phyloP scores from a whole-genome alignment of 2,113 vertebrate species.

The Procavia capensis region DNA sequence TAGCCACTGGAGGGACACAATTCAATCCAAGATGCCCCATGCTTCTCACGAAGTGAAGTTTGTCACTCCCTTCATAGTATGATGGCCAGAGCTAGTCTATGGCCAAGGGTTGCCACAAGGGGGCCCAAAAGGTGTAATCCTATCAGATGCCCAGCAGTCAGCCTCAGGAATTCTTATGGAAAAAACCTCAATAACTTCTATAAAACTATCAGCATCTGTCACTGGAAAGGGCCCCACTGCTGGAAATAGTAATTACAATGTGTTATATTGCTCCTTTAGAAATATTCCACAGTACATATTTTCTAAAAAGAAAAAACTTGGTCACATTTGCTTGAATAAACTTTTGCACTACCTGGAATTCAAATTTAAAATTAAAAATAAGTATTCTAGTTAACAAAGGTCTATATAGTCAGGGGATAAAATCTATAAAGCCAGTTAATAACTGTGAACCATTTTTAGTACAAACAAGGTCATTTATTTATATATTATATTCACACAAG shows the following conservation, averaged over 20 bases:
- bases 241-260: background rate
- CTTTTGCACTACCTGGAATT: background rate
- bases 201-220: background rate
- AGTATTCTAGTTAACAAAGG: background rate
- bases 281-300: background rate
- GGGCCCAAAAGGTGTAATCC: background rate
- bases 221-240: background rate
- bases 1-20: too few species aligned
- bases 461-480: conserved; percentile 42
- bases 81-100: background rate
- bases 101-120: conserved; percentile 22
- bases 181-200: background rate
- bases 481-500: background rate
- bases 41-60: background rate
- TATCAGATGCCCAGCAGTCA: background rate
- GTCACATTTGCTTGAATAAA: background rate
- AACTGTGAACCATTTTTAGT: conserved; percentile 17
- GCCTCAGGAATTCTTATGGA: background rate
- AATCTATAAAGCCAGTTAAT: background rate
- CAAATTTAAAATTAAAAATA: background rate
- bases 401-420: background rate
- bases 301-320: background rate
- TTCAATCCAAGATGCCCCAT: too few species aligned
- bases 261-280: background rate
- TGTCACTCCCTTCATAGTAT: background rate